phyloP scores from a whole-genome alignment of 30 jellyfish, hydroid and myxozoan species.

The Pelagia noctiluca region DNA sequence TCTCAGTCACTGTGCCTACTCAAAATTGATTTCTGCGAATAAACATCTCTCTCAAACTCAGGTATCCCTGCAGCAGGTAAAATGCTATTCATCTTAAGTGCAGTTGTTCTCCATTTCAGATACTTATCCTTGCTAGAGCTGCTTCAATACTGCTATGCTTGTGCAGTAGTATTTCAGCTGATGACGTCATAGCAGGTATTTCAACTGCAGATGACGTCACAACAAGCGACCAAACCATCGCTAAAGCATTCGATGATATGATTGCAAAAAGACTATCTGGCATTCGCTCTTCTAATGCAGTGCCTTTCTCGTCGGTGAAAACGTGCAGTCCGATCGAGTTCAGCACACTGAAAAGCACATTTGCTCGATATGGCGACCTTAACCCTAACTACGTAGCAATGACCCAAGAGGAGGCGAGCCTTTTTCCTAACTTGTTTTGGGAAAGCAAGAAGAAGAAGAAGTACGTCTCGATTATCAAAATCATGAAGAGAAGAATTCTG shows the following conservation, averaged over 20 bases:
- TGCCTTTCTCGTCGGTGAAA: not conserved
- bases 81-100: too few relatives aligned
- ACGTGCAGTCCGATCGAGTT: constrained; percentile 26
- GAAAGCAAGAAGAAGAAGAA: constrained; percentile 4
- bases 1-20: too few relatives aligned
- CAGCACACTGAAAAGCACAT: not conserved
- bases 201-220: too few relatives aligned
- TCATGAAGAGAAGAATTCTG: constrained; percentile 7
- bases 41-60: too few relatives aligned
- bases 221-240: not conserved
- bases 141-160: too few relatives aligned
- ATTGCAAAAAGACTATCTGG: not conserved
- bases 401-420: constrained; percentile 57
- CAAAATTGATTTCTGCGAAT: too few relatives aligned
- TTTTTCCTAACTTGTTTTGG: constrained; percentile 60
- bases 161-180: too few relatives aligned
- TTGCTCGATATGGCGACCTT: not conserved
- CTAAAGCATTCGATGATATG: not conserved
- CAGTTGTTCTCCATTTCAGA: too few relatives aligned
- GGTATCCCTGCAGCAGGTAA: too few relatives aligned
- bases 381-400: constrained; percentile 66
- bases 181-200: too few relatives aligned
- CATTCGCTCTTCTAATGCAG: not conserved
- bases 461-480: constrained; percentile 17
- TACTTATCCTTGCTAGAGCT: too few relatives aligned